Conservation (phyloP, 1,140 invertebrate species). For the Campoletis sonorensis region DNA sequence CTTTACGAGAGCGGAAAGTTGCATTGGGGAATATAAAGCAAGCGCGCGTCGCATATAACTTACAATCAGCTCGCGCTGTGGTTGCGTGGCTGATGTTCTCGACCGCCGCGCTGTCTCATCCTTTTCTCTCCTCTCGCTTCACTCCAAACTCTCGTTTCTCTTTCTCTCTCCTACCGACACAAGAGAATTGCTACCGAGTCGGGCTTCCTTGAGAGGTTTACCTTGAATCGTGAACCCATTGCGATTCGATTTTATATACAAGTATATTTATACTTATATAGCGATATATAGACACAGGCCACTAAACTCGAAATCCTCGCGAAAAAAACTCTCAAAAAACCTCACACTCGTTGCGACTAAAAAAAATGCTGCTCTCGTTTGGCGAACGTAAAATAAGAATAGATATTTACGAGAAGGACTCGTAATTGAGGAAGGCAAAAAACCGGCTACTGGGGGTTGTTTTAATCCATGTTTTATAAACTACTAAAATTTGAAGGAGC, state of each 20-base stretch:
- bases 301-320: slow-evolving; percentile 6
- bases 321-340: slow-evolving; percentile 3
- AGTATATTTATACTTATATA: neutral
- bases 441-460: neutral
- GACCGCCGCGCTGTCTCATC: slow-evolving; percentile 26
- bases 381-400: slow-evolving; percentile 18
- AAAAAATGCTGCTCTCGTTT: slow-evolving; percentile 21
- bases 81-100: slow-evolving; percentile 39
- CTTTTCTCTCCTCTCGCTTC: slow-evolving; percentile 24
- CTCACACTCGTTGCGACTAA: neutral
- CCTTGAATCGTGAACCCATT: slow-evolving; percentile 59
- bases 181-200: slow-evolving; percentile 46
- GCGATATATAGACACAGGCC: neutral
- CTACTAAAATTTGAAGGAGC: neutral
- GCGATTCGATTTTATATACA: slow-evolving; percentile 51
- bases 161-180: slow-evolving; percentile 48
- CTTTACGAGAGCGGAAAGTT: slow-evolving; percentile 76
- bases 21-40: slow-evolving; percentile 74
- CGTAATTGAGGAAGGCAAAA: neutral
- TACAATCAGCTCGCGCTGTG: slow-evolving; percentile 72
- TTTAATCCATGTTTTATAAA: neutral
- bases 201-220: slow-evolving; percentile 59
- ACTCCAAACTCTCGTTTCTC: slow-evolving; percentile 54
- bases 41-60: slow-evolving; percentile 75
- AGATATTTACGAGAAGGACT: slow-evolving; percentile 6